phyloP scores from a whole-genome alignment of 2,888 invertebrate genomes.

The Geophilus truncorum region DNA sequence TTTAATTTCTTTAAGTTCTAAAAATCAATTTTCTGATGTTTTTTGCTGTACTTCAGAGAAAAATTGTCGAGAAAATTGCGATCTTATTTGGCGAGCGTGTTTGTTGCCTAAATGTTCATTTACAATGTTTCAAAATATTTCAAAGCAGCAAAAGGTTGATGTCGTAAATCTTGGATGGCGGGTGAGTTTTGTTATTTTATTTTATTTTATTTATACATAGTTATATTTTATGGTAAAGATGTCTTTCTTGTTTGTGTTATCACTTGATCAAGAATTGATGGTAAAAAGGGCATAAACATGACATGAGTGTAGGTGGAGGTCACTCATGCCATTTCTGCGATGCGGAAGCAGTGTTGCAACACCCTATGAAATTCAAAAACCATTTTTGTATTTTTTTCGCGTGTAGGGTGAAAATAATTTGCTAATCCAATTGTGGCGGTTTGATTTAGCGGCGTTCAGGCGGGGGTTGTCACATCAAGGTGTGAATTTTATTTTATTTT shows the following conservation, averaged over 20 bases:
- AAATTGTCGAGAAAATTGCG: background rate
- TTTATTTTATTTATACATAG: too few relatives aligned
- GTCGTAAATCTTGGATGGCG: background rate
- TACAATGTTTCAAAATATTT: background rate
- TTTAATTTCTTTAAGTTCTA: background rate
- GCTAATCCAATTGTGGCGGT: background rate
- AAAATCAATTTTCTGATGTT: background rate
- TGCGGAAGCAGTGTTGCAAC: background rate
- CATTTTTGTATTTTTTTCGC: background rate
- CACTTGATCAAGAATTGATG: background rate
- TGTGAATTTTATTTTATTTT: background rate
- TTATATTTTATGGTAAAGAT: too few relatives aligned
- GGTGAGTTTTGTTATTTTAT: background rate
- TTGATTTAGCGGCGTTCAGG: background rate
- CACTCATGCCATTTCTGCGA: background rate
- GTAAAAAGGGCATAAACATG: background rate
- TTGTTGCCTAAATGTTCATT: background rate
- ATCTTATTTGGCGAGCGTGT: background rate
- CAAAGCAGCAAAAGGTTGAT: background rate
- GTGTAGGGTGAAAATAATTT: background rate
- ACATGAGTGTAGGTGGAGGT: background rate
- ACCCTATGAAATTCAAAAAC: background rate
- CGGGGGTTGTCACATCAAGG: background rate
- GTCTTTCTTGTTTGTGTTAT: background rate
- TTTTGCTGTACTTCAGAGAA: background rate